Base-by-base conservation (phyloP, 1,140 invertebrate species). In the Atta colombica region DNA sequence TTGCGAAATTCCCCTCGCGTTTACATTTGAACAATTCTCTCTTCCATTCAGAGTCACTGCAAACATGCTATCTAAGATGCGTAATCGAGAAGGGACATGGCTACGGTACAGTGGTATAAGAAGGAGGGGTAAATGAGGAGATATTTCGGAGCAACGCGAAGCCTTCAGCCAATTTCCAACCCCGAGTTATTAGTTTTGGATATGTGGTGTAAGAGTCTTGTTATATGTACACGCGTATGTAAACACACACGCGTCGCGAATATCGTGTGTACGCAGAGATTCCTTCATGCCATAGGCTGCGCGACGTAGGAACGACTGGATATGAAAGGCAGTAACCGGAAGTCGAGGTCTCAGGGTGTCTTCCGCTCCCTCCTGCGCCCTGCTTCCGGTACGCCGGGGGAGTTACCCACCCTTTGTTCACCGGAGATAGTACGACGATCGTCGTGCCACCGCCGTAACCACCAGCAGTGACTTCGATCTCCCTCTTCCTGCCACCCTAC, bases 381-480 rank as follows among this genome's bases (percentile, higher is more conserved):
- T 3, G 82, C 80, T 88, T 91, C 90, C 90, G 90, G 90, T 60
- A 74, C 61, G 71, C 49, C 8, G 60, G 80, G 58, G 69, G 69
- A 55, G 74, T 72, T 77, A 78, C 71, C 77, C 53, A 53, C 77
- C 63, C 88, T 91, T 91, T 91, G 88, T 91, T 91, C 88, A 75
- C 88, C 90, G 90, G 88, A 90, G 90, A 91, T 91, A 90, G 90
- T 71, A 89, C 88, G 88, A 78, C 81, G 90, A 89, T 91, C 90
- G 81, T 75, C 75, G 68, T 86, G 75, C 89, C 89, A 72, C 84
- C 89, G 75, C 84, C 65, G 66, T 87, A 87, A 90, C 88, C 89
- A 31, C 88, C 85, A 87, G 63, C 78, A 58, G 51, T 87, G 78
- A 85, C 68, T 87, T 72, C 72, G 65, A 72, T 72, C 60, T 81